Conservation (phyloP, 2,113 vertebrate species). For the Girardinichthys multiradiatus region DNA sequence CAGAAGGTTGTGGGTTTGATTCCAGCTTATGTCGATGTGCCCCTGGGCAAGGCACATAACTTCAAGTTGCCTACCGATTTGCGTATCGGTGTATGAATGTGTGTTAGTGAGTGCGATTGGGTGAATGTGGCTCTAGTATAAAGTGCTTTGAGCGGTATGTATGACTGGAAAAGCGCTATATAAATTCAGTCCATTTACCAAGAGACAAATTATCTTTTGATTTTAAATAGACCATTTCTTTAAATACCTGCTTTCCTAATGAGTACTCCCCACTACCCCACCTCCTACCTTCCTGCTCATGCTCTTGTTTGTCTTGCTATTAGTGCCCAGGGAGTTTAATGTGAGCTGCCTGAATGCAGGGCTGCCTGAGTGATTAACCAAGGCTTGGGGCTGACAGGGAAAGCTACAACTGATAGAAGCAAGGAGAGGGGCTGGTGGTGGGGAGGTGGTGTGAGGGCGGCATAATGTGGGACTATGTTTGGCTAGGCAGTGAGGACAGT, state of each 20-base stretch:
- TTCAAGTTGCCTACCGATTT: too few relatives aligned
- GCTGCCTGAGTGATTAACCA: conserved; percentile 85
- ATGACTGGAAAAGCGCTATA: too few relatives aligned
- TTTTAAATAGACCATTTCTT: conserved; percentile 82
- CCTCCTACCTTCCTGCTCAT: conserved; percentile 37
- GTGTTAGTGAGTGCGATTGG: too few relatives aligned
- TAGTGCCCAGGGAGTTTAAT: conserved; percentile 75
- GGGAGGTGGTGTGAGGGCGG: conserved; percentile 42
- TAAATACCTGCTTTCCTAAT: conserved; percentile 84
- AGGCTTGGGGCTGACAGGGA: conserved; percentile 81
- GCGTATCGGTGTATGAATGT: too few relatives aligned
- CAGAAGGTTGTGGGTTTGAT: too few relatives aligned
- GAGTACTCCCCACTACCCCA: conserved; percentile 59
- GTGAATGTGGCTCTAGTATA: too few relatives aligned
- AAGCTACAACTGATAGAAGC: conserved; percentile 66
- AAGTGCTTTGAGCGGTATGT: too few relatives aligned
- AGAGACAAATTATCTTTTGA: conserved; percentile 82
- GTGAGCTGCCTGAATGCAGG: conserved; percentile 61
- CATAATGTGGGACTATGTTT: conserved; percentile 79
- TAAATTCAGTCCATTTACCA: too few relatives aligned
- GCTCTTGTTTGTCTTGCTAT: conserved; percentile 76
- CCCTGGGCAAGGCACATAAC: too few relatives aligned
- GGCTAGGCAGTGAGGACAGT: conserved; percentile 69
- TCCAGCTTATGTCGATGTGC: too few relatives aligned
- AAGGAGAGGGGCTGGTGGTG: not conserved